phyloP scores from a whole-genome alignment of 2,797 vertebrate genomes.

The Sarcoramphus papa region DNA sequence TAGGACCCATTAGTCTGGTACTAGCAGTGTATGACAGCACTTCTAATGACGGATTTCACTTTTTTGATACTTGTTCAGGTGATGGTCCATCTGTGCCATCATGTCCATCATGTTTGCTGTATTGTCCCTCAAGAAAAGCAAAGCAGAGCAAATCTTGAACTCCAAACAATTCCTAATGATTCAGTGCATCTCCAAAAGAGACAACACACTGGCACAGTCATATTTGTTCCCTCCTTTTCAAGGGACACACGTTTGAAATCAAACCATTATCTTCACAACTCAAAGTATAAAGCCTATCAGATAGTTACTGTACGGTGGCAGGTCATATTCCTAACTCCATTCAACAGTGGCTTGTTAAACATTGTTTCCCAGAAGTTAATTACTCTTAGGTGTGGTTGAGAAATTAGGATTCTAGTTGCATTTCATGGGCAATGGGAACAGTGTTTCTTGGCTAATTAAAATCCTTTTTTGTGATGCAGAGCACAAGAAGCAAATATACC shows the following conservation, averaged over 20 bases:
- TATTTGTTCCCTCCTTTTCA: not conserved
- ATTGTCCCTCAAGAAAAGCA: not conserved
- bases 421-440: not conserved
- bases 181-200: not conserved
- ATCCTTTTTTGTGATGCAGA: not conserved
- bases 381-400: constrained; percentile 10
- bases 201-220: not conserved
- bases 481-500: not conserved
- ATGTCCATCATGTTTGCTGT: not conserved
- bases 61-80: not conserved
- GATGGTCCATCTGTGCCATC: not conserved
- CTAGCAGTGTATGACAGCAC: not conserved
- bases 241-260: not conserved
- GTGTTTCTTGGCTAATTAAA: constrained; percentile 18
- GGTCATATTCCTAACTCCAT: not conserved
- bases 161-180: not conserved
- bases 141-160: not conserved
- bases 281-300: not conserved
- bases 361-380: constrained; percentile 15
- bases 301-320: not conserved
- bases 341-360: constrained; percentile 4
- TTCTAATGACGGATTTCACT: not conserved
- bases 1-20: not conserved
- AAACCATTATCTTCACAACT: not conserved
- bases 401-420: constrained; percentile 56